These are phyloP conservation scores for Acanthurus tractus DNA, from an alignment of 2,797 vertebrate genomes.

Conservation along the genomic window DNA sequence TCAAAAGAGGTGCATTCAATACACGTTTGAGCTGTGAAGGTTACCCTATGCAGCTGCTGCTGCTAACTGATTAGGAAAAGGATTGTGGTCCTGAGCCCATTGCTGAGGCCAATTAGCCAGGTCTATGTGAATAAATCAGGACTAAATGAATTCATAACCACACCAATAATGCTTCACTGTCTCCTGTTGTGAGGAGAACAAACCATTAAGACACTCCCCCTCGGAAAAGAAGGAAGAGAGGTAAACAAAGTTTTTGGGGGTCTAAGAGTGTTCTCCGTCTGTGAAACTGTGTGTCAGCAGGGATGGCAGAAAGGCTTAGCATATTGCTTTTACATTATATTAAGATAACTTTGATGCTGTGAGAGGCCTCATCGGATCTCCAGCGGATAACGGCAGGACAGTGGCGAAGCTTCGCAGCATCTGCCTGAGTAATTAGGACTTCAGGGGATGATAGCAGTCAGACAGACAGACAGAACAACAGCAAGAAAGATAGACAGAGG, in stretches of 20 bases:
- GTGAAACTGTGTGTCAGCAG: conserved; percentile 61
- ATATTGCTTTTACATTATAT: conserved; percentile 76
- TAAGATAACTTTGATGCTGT: conserved; percentile 72
- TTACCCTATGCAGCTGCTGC: conserved; percentile 25
- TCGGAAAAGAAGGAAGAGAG: conserved; percentile 29
- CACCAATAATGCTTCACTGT: conserved; percentile 49
- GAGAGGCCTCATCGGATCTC: conserved; percentile 76
- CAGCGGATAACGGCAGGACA: conserved; percentile 73
- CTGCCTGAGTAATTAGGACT: conserved; percentile 83
- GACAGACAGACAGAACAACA: conserved; percentile 40
- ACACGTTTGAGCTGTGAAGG: conserved; percentile 29
- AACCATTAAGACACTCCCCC: conserved; percentile 56
- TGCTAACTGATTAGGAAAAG: conserved; percentile 22
- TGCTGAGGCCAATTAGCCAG: conserved; percentile 60
- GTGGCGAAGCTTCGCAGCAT: conserved; percentile 72
- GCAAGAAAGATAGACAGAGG: conserved; percentile 29
- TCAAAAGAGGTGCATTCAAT: conserved; percentile 27
- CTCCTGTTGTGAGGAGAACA: conserved; percentile 44
- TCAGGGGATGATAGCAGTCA: conserved; percentile 73
- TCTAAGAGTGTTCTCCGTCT: conserved; percentile 43
- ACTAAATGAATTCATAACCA: conserved; percentile 66
- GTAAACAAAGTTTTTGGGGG: conserved; percentile 67
- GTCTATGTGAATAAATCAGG: conserved; percentile 62
- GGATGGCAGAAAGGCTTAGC: conserved; percentile 58
- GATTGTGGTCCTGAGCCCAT: conserved; percentile 35